Conservation (phyloP, 2,888 invertebrate species). For the Hirtodrosophila cameraria region DNA sequence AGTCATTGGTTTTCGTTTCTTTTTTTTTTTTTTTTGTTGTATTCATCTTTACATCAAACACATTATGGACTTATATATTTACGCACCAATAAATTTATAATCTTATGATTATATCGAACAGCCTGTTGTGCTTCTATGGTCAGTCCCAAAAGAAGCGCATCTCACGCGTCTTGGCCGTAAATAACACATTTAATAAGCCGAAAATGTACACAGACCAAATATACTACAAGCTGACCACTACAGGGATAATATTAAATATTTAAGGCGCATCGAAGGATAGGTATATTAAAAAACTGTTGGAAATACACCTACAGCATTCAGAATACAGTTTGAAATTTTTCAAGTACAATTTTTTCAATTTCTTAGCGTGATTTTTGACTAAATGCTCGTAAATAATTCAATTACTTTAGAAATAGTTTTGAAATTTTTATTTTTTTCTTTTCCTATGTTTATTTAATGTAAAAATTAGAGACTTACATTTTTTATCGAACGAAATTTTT, state of each 20-base stretch:
- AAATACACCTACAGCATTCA: too few relatives aligned
- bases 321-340: too few relatives aligned
- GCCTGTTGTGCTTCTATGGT: conserved; percentile 29
- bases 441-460: too few relatives aligned
- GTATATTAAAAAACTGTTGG: background rate
- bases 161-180: conserved; percentile 62
- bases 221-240: background rate
- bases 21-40: conserved; percentile 6
- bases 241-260: background rate
- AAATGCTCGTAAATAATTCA: too few relatives aligned
- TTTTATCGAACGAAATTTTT: too few relatives aligned
- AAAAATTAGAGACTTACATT: too few relatives aligned
- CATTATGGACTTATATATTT: conserved; percentile 41
- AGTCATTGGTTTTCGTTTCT: background rate
- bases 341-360: too few relatives aligned
- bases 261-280: background rate
- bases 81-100: conserved; percentile 18
- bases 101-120: conserved; percentile 19
- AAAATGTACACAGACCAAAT: conserved; percentile 34
- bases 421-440: too few relatives aligned
- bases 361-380: too few relatives aligned
- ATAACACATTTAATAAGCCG: conserved; percentile 73
- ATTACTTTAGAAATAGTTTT: too few relatives aligned
- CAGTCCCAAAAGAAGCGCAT: conserved; percentile 25
- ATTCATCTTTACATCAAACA: conserved; percentile 18